A percentile compares a stretch with the other conserved stretches of the same genome.
Conservation (phyloP, 2,113 vertebrate species). For the Neopipo cinnamomea region DNA sequence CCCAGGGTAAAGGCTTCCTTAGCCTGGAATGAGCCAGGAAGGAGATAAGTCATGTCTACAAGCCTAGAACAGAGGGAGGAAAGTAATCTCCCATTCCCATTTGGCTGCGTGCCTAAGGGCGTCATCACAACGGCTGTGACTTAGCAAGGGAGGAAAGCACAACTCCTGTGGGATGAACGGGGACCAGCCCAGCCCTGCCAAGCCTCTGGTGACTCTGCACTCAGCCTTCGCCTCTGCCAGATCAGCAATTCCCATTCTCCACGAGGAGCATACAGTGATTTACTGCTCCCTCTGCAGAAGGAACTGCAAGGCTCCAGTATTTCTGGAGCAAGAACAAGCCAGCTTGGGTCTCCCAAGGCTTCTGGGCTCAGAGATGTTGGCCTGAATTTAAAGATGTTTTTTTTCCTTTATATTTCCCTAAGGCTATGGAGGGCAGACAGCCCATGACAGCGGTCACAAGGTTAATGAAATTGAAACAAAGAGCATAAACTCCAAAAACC, state of each 20-base stretch:
- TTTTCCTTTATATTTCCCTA: background rate
- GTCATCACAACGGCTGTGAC: background rate
- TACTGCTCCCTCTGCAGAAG: background rate
- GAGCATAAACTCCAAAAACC: background rate
- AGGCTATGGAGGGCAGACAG: background rate
- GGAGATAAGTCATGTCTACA: background rate
- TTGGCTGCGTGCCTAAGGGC: background rate
- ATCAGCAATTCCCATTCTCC: background rate
- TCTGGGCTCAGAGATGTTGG: background rate
- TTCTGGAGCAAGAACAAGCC: background rate
- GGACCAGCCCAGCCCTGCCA: background rate
- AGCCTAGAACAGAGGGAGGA: background rate
- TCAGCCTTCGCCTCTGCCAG: background rate
- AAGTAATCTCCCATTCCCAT: background rate
- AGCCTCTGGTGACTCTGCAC: background rate
- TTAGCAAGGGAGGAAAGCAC: background rate
- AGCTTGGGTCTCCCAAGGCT: background rate
- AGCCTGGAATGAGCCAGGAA: background rate
- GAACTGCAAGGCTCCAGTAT: accelerated
- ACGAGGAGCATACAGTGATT: background rate
- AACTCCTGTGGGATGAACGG: background rate
- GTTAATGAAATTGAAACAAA: background rate
- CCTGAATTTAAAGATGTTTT: background rate
- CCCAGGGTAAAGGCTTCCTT: background rate
- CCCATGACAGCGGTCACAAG: accelerated